These are phyloP conservation scores for Zaprionus bogoriensis DNA, from an alignment of 2,888 invertebrate genomes.

Conservation along the genomic window DNA sequence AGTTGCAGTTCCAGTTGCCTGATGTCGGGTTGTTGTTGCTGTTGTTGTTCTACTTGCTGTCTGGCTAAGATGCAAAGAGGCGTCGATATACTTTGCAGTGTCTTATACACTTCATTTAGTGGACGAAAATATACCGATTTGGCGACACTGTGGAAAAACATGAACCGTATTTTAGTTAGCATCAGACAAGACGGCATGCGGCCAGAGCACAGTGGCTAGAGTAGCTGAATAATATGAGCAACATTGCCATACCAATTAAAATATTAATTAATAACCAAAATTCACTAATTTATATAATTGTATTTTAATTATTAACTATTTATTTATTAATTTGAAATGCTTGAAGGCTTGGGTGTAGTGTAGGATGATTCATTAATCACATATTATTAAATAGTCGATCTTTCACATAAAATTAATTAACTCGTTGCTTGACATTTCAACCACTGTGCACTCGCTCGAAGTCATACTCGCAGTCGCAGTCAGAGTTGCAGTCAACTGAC, in stretches of 20 bases:
- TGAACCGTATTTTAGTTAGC: constrained; percentile 67
- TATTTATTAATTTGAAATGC: no score
- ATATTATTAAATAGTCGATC: no score
- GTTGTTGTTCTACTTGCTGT: constrained; percentile 19
- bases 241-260: neutral
- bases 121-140: constrained; percentile 56
- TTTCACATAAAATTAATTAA: neutral
- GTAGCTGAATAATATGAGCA: neutral
- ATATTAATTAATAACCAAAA: rapidly evolving
- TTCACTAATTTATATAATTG: no score
- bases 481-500: neutral
- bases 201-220: constrained; percentile 22
- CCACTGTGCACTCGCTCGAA: constrained; percentile 18
- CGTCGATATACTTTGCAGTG: constrained; percentile 64
- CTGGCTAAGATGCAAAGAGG: constrained; percentile 37
- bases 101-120: no score
- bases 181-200: constrained; percentile 44
- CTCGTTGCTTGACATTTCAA: constrained; percentile 2
- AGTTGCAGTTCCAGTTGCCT: constrained; percentile 18
- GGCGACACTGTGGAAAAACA: constrained; percentile 64
- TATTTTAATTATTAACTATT: no score
- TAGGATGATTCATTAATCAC: no score
- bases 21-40: constrained; percentile 9
- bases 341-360: no score
- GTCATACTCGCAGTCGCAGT: constrained; percentile 14